These are phyloP conservation scores for Trochalopteron elliotii DNA, from an alignment of 2,113 vertebrate genomes.

Conservation along the genomic window DNA sequence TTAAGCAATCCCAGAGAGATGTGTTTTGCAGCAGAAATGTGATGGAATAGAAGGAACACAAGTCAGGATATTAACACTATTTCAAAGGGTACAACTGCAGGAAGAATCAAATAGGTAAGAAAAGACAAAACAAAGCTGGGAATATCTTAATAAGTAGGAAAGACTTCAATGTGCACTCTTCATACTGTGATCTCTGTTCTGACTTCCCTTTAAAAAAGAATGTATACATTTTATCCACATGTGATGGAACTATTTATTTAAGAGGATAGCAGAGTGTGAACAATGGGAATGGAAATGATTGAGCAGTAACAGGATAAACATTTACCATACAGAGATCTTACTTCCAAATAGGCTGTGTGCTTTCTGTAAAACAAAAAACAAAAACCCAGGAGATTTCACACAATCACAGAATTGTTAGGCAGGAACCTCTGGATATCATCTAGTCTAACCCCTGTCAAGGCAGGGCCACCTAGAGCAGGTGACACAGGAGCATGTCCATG, in stretches of 20 bases:
- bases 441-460: neutral
- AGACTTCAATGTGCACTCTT: neutral
- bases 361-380: neutral
- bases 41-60: neutral
- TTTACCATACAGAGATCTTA: neutral
- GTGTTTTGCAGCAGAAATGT: neutral
- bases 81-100: neutral
- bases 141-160: neutral
- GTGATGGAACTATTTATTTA: neutral
- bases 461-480: neutral
- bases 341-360: neutral
- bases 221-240: neutral
- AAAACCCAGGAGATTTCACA: neutral
- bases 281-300: neutral
- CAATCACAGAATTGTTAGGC: neutral
- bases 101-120: neutral
- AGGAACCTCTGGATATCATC: neutral
- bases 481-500: neutral
- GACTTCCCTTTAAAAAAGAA: neutral
- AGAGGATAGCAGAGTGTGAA: neutral
- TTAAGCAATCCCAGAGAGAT: neutral
- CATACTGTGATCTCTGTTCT: neutral
- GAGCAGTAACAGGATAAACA: neutral
- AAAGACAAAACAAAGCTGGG: neutral
- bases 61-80: neutral